Base-by-base conservation (phyloP, 92 coral and sea anemone species). In the Nematostella vectensis region DNA sequence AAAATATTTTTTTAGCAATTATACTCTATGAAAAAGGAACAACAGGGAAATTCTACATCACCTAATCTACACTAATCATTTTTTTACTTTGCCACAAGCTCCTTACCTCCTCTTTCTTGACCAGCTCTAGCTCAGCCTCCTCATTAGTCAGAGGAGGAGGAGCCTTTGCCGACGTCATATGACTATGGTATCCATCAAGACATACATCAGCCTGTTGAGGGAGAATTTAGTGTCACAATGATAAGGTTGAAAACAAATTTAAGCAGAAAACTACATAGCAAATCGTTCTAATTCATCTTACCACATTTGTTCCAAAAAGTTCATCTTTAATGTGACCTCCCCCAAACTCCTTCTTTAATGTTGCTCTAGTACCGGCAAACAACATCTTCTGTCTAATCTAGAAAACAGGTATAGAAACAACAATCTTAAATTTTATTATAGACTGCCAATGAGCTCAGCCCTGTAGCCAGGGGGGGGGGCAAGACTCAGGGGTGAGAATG, bases 361-460 rank as follows among this genome's bases (percentile, higher is more conserved):
- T 91, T 10, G 98, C 96, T 71, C 83, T 81, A 25, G 98, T 82
- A 1, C 93, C 98, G 53, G 98, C 98, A 86, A 69, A 91, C 80
- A 91, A 74, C 98, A 91, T 91, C 69, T 91, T 91, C 30, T 83
- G 76, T 50, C 85, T 79, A 51, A 83, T 78, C 98, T 91, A n/a
- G n/a, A n/a, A n/a, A n/a, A n/a, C n/a, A n/a, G n/a, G 29, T 26
- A 29, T 33, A 33, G 15, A 6, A 15, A 33, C 40, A 33, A 33
- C 40, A 33, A 33, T 17, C 26, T 33, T 6, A 33, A 33, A n/a
- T n/a, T n/a, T n/a, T n/a, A n/a, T 6, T 30, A 44, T 48, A 50
- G 26, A 31, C 31, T 10, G 13, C 11, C 21, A 22, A 42, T 25
- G 12, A 4, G 18, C 11, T 0, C 2, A 53, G 25, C 20, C 63